These are phyloP conservation scores for Probosciger aterrimus DNA, from an alignment of 2,113 vertebrate genomes.

Conservation along the genomic window DNA sequence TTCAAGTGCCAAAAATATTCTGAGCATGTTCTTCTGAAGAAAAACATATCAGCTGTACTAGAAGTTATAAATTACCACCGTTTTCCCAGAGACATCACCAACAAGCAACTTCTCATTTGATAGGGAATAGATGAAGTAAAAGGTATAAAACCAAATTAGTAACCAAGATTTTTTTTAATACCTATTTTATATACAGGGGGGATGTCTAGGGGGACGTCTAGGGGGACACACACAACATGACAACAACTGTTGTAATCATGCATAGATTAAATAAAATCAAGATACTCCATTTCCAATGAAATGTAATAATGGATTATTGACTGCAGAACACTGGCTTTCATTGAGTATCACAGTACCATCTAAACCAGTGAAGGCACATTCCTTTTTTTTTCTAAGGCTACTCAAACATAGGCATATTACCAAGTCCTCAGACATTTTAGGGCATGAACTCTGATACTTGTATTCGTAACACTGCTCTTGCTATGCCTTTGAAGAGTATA, in stretches of 20 bases:
- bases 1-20: background rate
- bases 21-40: background rate
- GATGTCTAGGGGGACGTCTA: too few relatives aligned
- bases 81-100: background rate
- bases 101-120: background rate
- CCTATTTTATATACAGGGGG: too few relatives aligned
- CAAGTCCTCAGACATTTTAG: background rate
- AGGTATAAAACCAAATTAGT: background rate
- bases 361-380: background rate
- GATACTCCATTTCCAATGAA: background rate
- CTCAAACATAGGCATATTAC: background rate
- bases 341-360: background rate
- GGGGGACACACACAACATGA: background rate
- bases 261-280: background rate
- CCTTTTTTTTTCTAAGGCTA: background rate
- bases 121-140: background rate
- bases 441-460: background rate
- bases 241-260: background rate
- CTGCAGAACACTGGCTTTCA: background rate
- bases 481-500: background rate
- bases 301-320: background rate
- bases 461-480: background rate
- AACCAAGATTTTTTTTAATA: background rate
- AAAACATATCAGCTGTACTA: background rate
- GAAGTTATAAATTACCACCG: background rate